These are phyloP conservation scores for Megaleporinus macrocephalus DNA, from an alignment of 2,113 vertebrate genomes.

Conservation along the genomic window DNA sequence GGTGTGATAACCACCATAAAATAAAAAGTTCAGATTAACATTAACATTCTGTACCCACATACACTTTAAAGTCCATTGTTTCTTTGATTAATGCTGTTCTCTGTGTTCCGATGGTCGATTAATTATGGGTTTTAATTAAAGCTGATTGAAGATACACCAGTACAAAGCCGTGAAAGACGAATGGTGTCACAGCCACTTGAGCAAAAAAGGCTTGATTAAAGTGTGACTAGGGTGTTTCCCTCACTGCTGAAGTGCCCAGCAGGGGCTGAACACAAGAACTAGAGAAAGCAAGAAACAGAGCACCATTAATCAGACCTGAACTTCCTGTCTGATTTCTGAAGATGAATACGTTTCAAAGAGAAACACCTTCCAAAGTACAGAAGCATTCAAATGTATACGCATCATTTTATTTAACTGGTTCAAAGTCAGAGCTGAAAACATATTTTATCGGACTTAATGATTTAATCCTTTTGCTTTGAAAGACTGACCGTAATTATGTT, in stretches of 20 bases:
- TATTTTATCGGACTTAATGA: too few species aligned
- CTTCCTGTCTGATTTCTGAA: not conserved
- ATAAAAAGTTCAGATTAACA: not conserved
- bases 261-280: not conserved
- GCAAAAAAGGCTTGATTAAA: slow-evolving; percentile 10
- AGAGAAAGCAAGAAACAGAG: not conserved
- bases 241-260: slow-evolving; percentile 6
- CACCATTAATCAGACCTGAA: not conserved
- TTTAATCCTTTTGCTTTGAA: too few species aligned
- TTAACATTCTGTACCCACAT: not conserved
- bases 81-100: slow-evolving; percentile 33
- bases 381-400: too few species aligned
- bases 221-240: not conserved
- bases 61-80: slow-evolving; percentile 25
- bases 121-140: slow-evolving; percentile 34
- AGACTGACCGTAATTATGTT: too few species aligned
- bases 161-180: slow-evolving; percentile 19
- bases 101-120: slow-evolving; percentile 17
- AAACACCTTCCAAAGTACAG: too few species aligned
- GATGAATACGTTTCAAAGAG: not conserved
- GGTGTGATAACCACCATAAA: slow-evolving; percentile 9
- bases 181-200: slow-evolving; percentile 25
- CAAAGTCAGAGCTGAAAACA: too few species aligned
- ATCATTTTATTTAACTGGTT: too few species aligned
- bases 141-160: slow-evolving; percentile 14